These are phyloP conservation scores for Rhopalosiphum padi DNA, from an alignment of 1,140 invertebrate species.

Conservation along the genomic window DNA sequence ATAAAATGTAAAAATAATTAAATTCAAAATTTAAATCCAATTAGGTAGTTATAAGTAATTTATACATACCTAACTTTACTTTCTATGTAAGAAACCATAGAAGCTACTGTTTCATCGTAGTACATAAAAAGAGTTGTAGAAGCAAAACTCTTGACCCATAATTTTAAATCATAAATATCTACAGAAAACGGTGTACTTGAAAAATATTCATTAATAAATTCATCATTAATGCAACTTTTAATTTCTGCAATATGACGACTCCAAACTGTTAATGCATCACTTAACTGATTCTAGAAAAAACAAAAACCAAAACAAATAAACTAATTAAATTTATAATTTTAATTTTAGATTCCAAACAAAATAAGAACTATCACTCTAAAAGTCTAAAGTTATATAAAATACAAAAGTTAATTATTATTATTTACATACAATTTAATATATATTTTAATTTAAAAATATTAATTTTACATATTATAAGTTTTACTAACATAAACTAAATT, in stretches of 20 bases:
- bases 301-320: background rate
- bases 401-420: background rate
- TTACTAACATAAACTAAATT: no score
- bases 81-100: slow-evolving; percentile 47
- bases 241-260: slow-evolving; percentile 52
- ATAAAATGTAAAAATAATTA: background rate
- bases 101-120: slow-evolving; percentile 46
- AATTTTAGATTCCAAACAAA: no score
- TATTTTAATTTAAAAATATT: background rate
- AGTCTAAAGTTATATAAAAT: background rate
- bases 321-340: background rate
- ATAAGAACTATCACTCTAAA: no score
- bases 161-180: slow-evolving; percentile 42
- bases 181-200: slow-evolving; percentile 26
- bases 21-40: background rate
- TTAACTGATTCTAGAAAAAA: slow-evolving; percentile 35
- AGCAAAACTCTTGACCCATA: slow-evolving; percentile 44
- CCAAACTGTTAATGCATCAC: slow-evolving; percentile 49
- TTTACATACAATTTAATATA: background rate
- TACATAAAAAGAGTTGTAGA: slow-evolving; percentile 41
- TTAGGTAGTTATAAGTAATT: background rate
- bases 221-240: slow-evolving; percentile 15
- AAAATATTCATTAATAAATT: slow-evolving; percentile 53
- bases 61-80: slow-evolving; percentile 51
- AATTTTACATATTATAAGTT: no score